Evolutionary conservation across 1,140 invertebrate genomes (phyloP).

Genomic region (Hermetia illucens): DNA sequence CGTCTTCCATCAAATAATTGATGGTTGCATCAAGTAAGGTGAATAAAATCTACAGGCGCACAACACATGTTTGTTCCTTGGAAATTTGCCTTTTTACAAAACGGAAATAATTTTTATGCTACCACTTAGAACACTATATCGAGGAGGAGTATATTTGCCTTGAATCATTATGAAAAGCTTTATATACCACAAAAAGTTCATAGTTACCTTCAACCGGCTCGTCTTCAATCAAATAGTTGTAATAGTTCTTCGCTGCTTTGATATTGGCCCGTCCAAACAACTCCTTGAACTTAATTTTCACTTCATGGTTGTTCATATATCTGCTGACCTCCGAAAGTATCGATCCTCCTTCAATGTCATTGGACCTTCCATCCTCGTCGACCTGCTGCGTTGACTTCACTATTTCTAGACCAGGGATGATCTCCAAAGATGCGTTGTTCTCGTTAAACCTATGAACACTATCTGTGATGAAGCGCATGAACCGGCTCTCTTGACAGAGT

Average conservation of each 20-base stretch:
- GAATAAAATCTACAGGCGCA: too few species aligned
- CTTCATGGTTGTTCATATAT: constrained; percentile 51
- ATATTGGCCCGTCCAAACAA: constrained; percentile 37
- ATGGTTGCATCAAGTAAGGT: too few species aligned
- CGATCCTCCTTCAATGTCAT: constrained; percentile 35
- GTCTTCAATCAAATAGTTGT: too few species aligned
- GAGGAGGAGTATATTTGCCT: too few species aligned
- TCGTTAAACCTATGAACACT: constrained; percentile 15
- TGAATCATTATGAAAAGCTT: too few species aligned
- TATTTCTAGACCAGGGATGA: constrained; percentile 24
- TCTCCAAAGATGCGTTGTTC: constrained; percentile 18
- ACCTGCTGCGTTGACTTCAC: constrained; percentile 15
- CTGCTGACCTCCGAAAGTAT: constrained; percentile 40
- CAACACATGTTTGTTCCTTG: too few species aligned
- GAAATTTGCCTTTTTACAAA: too few species aligned
- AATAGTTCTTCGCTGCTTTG: constrained; percentile 13
- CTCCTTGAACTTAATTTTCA: constrained; percentile 51
- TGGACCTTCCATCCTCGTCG: constrained; percentile 29
- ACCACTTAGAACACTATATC: too few species aligned
- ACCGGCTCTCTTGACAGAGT: constrained; percentile 22
- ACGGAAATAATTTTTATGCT: too few species aligned
- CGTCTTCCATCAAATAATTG: too few species aligned
- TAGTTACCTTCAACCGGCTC: too few species aligned
- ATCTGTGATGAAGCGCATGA: constrained; percentile 18
- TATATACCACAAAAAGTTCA: too few species aligned